A percentile compares a stretch with the other conserved stretches of the same genome.
These are phyloP conservation scores for Meriones unguiculatus DNA, from an alignment of 2,113 vertebrate genomes.

Conservation along the genomic window DNA sequence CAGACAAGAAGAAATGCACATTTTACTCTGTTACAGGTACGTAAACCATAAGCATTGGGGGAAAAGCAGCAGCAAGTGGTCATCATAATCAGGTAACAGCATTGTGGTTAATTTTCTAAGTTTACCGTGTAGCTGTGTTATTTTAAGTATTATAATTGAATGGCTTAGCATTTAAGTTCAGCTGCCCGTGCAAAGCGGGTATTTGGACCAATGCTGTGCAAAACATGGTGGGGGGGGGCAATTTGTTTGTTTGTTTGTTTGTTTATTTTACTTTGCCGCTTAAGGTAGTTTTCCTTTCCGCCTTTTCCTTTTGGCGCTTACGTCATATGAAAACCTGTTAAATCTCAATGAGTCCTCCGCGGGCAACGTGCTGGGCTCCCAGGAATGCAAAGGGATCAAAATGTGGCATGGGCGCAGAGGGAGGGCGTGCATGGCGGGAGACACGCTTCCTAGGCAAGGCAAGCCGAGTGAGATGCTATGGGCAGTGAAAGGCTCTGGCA, in stretches of 20 bases:
- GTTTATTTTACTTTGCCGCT: slow-evolving; percentile 59
- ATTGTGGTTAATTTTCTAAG: neutral
- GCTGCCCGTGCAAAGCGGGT: slow-evolving; percentile 13
- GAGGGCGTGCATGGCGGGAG: accelerated
- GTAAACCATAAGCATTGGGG: neutral
- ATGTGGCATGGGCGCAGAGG: neutral
- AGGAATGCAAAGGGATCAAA: slow-evolving; percentile 54
- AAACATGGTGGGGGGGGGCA: slow-evolving; percentile 47
- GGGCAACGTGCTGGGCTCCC: slow-evolving; percentile 51
- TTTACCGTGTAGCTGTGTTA: neutral
- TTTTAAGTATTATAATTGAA: slow-evolving; percentile 58
- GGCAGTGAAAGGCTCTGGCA: neutral
- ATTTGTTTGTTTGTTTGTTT: slow-evolving; percentile 70
- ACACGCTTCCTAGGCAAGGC: neutral
- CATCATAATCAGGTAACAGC: neutral
- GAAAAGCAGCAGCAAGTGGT: neutral
- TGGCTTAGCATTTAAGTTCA: slow-evolving; percentile 64
- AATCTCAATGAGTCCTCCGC: slow-evolving; percentile 45
- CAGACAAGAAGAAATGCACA: neutral
- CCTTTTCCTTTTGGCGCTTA: slow-evolving; percentile 57
- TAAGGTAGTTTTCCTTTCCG: neutral
- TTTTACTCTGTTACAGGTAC: neutral
- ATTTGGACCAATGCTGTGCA: slow-evolving; percentile 52
- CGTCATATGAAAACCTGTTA: slow-evolving; percentile 55
- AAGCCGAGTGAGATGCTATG: neutral